These are phyloP conservation scores for Rambutsinella grinnellia DNA, from an alignment of 2,888 invertebrate genomes.

Conservation along the genomic window DNA sequence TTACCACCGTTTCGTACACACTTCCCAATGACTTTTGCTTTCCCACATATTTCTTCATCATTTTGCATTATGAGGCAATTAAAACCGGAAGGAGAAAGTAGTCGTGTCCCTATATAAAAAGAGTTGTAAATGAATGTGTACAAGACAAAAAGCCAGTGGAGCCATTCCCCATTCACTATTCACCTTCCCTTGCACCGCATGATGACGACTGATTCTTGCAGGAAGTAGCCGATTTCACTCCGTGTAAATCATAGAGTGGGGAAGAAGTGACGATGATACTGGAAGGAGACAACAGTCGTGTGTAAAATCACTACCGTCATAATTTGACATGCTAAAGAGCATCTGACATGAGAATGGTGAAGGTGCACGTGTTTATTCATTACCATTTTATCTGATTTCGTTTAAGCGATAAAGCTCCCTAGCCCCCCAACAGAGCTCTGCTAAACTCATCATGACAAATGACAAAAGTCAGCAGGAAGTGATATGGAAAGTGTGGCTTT, in stretches of 20 bases:
- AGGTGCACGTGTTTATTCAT: constrained; percentile 49
- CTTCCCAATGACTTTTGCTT: background rate
- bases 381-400: constrained; percentile 2
- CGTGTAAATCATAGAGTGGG: background rate
- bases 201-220: background rate
- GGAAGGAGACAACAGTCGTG: too few relatives aligned
- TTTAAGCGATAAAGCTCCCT: background rate
- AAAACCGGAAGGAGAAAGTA: background rate
- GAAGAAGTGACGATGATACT: background rate
- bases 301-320: background rate
- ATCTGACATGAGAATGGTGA: background rate
- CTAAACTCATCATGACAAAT: constrained; percentile 43
- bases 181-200: background rate
- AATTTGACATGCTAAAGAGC: background rate
- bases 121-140: too few relatives aligned
- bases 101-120: too few relatives aligned
- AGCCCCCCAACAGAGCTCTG: constrained; percentile 24
- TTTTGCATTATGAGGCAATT: background rate
- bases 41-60: background rate
- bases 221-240: background rate
- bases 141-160: background rate
- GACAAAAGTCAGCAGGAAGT: constrained; percentile 54
- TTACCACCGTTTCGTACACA: background rate
- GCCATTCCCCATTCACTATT: background rate
- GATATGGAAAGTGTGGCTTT: constrained; percentile 12